Percentiles rank a stretch among this genome's conserved stretches.
phyloP scores from a whole-genome alignment of 2,797 vertebrate genomes.

The Oryzias dopingdopingensis region DNA sequence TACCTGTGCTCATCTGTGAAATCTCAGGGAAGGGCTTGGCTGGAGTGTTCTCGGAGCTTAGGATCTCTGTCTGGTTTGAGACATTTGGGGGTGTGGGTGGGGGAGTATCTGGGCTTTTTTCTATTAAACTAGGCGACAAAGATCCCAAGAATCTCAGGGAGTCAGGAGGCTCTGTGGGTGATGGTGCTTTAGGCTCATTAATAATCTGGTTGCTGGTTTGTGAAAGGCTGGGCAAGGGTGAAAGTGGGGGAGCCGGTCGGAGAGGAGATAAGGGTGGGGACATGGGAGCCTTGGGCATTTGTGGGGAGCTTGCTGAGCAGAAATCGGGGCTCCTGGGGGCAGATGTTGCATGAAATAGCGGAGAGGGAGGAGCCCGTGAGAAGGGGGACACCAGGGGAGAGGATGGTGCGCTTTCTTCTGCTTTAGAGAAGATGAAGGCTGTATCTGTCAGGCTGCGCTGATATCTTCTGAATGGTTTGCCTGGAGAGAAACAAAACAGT shows the following conservation, averaged over 20 bases:
- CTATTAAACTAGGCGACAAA: slow-evolving; percentile 24
- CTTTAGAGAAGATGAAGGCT: slow-evolving; percentile 81
- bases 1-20: slow-evolving; percentile 65
- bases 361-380: slow-evolving; percentile 64
- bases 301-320: slow-evolving; percentile 52
- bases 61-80: slow-evolving; percentile 33
- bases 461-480: slow-evolving; percentile 80
- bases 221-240: slow-evolving; percentile 38
- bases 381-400: slow-evolving; percentile 76
- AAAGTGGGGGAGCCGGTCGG: slow-evolving; percentile 37
- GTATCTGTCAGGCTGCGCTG: slow-evolving; percentile 89
- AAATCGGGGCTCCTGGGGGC: slow-evolving; percentile 67
- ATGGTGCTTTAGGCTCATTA: slow-evolving; percentile 29
- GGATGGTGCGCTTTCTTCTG: slow-evolving; percentile 56
- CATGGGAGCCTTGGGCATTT: slow-evolving; percentile 34
- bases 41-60: slow-evolving; percentile 35
- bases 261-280: slow-evolving; percentile 61
- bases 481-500: slow-evolving; percentile 47
- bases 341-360: slow-evolving; percentile 49
- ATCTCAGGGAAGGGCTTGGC: slow-evolving; percentile 47
- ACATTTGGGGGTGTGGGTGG: slow-evolving; percentile 29
- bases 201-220: slow-evolving; percentile 27
- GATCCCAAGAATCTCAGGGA: slow-evolving; percentile 59
- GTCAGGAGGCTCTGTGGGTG: slow-evolving; percentile 50
- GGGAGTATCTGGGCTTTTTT: slow-evolving; percentile 17